Evolutionary conservation across 2,888 invertebrate genomes (phyloP).

Genomic region (Rotaria sp.): DNA sequence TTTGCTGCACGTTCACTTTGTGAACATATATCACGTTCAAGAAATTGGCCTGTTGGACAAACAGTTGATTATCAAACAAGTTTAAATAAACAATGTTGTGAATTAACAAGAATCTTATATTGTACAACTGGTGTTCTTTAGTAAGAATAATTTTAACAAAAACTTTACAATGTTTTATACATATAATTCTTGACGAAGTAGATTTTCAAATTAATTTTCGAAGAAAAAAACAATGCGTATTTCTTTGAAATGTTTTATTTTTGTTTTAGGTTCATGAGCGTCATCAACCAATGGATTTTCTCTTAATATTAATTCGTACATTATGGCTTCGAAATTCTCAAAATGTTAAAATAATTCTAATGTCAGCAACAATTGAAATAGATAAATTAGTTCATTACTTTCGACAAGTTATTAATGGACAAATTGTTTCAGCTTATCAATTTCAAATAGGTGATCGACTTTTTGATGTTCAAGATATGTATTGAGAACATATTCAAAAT

Average conservation of each 20-base stretch:
- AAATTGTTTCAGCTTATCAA: conserved; percentile 47
- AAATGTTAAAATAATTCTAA: conserved; percentile 65
- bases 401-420: conserved; percentile 36
- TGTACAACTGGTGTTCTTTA: conserved; percentile 78
- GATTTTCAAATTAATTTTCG: background rate
- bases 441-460: conserved; percentile 30
- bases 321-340: conserved; percentile 52
- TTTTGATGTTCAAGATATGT: conserved; percentile 33
- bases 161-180: conserved; percentile 62
- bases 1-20: conserved; percentile 87
- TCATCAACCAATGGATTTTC: conserved; percentile 81
- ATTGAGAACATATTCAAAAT: conserved; percentile 33
- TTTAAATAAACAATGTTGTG: conserved; percentile 56
- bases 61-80: conserved; percentile 75
- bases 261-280: conserved; percentile 73
- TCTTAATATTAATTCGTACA: conserved; percentile 72
- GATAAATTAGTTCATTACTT: conserved; percentile 68
- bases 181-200: conserved; percentile 78
- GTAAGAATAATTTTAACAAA: conserved; percentile 72
- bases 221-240: too few relatives aligned
- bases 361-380: conserved; percentile 85
- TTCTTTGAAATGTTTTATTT: conserved; percentile 28
- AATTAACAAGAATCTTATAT: conserved; percentile 71
- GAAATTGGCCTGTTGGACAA: conserved; percentile 72
- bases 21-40: conserved; percentile 72